Evolutionary conservation across 37 sponge, comb jelly and placozoan genomes (phyloP), one percentile per base, ranked within the genome.

Genomic region (Geodia barretti): DNA sequence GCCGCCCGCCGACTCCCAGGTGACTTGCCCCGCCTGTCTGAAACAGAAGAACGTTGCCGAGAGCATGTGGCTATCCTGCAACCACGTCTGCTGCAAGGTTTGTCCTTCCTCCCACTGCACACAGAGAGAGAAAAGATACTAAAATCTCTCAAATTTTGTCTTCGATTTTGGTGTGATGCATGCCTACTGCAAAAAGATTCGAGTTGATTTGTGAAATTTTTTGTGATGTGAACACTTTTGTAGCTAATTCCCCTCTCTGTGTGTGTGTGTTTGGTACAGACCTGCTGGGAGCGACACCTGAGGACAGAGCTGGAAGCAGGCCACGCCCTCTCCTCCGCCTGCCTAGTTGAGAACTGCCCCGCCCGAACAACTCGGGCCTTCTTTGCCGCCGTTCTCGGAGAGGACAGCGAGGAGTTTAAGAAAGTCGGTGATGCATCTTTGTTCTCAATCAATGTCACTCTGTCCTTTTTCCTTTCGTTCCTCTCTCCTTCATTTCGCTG

Each of bases 81-180:
- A 32, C n/a, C 89, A 88, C 39, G 64, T n/a, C 83, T 82, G 78
- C 28, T 88, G 89, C 40, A 74, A 68, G 54, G 86, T 86, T 28
- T 36, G n/a, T n/a, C 28, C 66, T 23, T n/a, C 25, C 25, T 24
- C 7, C 25, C 25, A 29, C 11, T 19, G 19, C 60, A 58, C 60
- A 58, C 60, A 58, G 17, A 58, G 17, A 58, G 17, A 58, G 17
- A 58, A 11, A 58, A 11, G 19, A 11, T 21, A 21, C 60, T 58
- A 58, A 19, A 21, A 19, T 19, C 19, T 58, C 11, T 58, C 19
- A 58, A 58, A 21, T 58, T 11, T 58, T 11, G 19, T 11, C 19
- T 58, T 58, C 11, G 60, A 58, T 58, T 58, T 19, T n/a, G n/a
- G n/a, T n/a, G n/a, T n/a, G n/a, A n/a, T n/a, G n/a, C n/a, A n/a